Base-by-base conservation (phyloP, 2,888 invertebrate species). In the Alloplasta piceator region DNA sequence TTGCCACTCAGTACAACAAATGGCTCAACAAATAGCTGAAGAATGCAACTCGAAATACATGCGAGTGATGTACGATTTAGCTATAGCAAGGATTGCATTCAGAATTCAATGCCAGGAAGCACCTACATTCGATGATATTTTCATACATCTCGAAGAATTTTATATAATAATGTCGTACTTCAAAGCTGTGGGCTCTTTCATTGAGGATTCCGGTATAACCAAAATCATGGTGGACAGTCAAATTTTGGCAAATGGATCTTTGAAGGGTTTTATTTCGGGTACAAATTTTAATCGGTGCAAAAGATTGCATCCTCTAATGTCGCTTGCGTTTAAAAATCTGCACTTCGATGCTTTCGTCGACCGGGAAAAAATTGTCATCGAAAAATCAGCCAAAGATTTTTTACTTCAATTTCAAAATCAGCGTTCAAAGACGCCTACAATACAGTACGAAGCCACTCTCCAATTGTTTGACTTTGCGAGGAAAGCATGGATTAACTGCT, bases 21-120 rank as follows among this genome's bases (percentile, higher is more conserved):
- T 82, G 76, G 78, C 75, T 56, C 63, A 82, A 70, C 70, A 84
- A 82, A 84, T 86, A 74, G 83, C 83, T 36, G 48, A 72, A 66
- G 88, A 89, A 64, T 83, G 84, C 52, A 10, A 79, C 9, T 83
- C 87, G 80, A 48, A 55, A 1, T 76, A 81, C 63, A 83, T 86
- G 0, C 79, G 87, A 84, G 86, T 89, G 0, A 85, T 87, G 0
- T 87, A 87, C 56, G 87, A 89, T 81, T 79, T 88, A 41, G 88
- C 84, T 7, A 85, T 87, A 16, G 36, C 36, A 36, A 36, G 38
- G 7, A 56, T 36, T 36, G 56, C 56, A 56, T 38, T 36, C 6
- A 0, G 38, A 38, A 38, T 56, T 5, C 56, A 56, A 56, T 56
- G 6, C 10, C 36, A 36, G n/a, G 56, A 56, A 36, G 36, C 56